These are phyloP conservation scores for Pampusana beccarii DNA, from an alignment of 2,113 vertebrate species.

Conservation along the genomic window DNA sequence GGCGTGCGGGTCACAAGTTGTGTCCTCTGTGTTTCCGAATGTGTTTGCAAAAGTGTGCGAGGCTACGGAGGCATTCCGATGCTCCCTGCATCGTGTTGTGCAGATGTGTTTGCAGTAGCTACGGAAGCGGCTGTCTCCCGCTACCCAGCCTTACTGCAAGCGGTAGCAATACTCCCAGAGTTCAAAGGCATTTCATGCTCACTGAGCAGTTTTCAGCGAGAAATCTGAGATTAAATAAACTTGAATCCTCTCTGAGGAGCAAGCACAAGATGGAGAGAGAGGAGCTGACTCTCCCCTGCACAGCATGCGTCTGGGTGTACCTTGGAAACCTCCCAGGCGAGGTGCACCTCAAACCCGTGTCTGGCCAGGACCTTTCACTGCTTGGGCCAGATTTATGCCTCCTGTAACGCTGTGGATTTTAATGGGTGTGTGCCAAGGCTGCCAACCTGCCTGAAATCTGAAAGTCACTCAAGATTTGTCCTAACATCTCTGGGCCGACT, in stretches of 20 bases:
- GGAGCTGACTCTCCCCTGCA: neutral
- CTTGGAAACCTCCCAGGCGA: constrained; percentile 42
- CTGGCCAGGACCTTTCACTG: neutral
- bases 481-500: neutral
- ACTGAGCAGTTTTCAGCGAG: constrained; percentile 44
- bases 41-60: neutral
- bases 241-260: constrained; percentile 45
- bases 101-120: constrained; percentile 28
- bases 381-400: neutral
- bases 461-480: neutral
- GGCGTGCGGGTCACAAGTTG: rapidly evolving
- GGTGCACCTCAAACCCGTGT: neutral
- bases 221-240: constrained; percentile 68
- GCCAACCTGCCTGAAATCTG: neutral
- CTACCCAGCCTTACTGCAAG: neutral
- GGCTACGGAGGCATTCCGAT: neutral
- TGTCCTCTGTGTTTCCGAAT: rapidly evolving
- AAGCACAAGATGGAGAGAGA: constrained; percentile 26
- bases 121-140: neutral
- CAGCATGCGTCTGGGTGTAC: neutral
- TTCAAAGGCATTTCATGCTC: constrained; percentile 68
- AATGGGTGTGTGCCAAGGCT: neutral
- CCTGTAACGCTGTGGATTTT: rapidly evolving
- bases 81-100: neutral
- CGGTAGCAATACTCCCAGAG: constrained; percentile 32